Evolutionary conservation across 2,797 vertebrate genomes (phyloP), one percentile per base, ranked within the genome.

Genomic region (Taenioides sp.): DNA sequence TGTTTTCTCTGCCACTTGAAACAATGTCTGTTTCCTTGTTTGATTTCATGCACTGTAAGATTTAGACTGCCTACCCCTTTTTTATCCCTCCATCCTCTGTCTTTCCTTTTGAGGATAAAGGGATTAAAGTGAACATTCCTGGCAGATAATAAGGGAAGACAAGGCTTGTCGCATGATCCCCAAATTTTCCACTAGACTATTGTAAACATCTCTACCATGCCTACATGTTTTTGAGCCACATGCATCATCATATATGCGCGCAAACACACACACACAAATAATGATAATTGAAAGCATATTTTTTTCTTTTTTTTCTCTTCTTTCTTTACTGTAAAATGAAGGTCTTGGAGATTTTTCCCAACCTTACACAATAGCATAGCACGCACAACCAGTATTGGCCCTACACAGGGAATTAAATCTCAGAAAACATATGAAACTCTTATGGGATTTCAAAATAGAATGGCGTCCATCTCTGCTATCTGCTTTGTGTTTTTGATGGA

Each of bases 41-140:
- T 43, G 31, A 64, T 64, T 61, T 23, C 61, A 23, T 17, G 34
- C 37, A 25, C 4, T 14, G 16, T 23, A 4, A 23, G 62, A 16
- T 5, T 12, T 62, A 62, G 22, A 31, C 17, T 55, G 10, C 47
- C 57, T 50, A 62, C 18, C 55, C 68, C 12, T 7, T 22, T 54
- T 64, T 59, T 76, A 66, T 77, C 20, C 50, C 12, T 52, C 9
- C 43, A 37, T 67, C n/a, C 61, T 62, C 63, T 65, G 57, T 73
- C 50, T 69, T 75, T 81, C 55, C 79, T 80, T 86, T 86, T 80
- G 75, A 76, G 81, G 86, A 91, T 92, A 88, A 92, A 90, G 78
- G 82, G 91, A 93, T 94, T 92, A 91, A 82, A 69, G 71, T 79
- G 83, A 88, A 91, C 89, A 92, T 92, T 92, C 91, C 85, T 88